Evolutionary conservation across 2,113 vertebrate genomes (phyloP).

Genomic region (Chloropsis cyanopogon): DNA sequence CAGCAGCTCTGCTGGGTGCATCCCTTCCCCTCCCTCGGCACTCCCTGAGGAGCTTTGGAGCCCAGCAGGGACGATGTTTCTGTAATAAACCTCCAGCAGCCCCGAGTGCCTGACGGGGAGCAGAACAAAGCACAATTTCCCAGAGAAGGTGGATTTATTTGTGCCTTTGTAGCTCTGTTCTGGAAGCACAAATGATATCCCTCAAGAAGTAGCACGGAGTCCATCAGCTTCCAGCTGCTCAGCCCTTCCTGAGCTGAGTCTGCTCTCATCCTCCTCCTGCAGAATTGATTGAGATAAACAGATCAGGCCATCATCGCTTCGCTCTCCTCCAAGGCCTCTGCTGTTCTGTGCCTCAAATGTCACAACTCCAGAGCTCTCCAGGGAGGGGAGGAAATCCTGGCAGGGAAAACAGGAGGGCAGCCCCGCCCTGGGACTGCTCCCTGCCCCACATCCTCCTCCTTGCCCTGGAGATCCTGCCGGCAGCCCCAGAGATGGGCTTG

Average conservation of each 20-base stretch:
- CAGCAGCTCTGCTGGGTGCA: background rate
- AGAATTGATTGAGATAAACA: background rate
- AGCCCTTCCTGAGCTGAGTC: background rate
- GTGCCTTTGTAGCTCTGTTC: background rate
- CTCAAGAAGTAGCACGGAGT: background rate
- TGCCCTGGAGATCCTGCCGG: background rate
- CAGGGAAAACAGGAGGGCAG: background rate
- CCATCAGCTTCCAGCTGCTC: conserved; percentile 4
- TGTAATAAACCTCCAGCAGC: background rate
- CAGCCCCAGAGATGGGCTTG: background rate
- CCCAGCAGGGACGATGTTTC: background rate
- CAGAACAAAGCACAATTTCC: background rate
- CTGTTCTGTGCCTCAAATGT: background rate
- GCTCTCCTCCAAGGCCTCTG: background rate
- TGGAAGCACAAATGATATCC: background rate
- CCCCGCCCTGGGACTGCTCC: background rate
- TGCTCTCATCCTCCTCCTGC: background rate
- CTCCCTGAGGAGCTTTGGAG: background rate
- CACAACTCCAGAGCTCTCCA: background rate
- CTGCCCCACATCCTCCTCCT: background rate
- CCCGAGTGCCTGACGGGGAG: background rate
- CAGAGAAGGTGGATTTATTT: background rate
- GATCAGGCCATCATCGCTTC: background rate
- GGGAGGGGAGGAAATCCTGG: background rate
- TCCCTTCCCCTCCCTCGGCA: background rate